Percentiles rank a stretch among this genome's conserved stretches.
Evolutionary conservation across 2,113 vertebrate genomes (phyloP).

Genomic region (Bombycilla garrulus): DNA sequence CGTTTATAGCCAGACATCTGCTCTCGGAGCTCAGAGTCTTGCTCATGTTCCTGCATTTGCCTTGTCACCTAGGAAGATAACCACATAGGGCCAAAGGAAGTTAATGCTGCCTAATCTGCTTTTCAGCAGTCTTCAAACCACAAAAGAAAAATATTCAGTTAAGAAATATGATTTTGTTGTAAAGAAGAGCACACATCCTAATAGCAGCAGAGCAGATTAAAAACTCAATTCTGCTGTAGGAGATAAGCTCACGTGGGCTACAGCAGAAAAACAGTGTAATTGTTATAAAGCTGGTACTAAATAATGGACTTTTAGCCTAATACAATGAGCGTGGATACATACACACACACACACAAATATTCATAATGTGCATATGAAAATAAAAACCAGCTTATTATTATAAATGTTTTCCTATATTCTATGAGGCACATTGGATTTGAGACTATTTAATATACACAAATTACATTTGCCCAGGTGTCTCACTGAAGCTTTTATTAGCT

Average conservation of each 20-base stretch:
- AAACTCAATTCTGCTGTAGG: neutral
- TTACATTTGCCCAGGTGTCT: neutral
- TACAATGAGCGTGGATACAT: neutral
- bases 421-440: neutral
- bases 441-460: neutral
- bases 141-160: neutral
- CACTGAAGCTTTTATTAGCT: neutral
- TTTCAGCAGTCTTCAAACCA: neutral
- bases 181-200: neutral
- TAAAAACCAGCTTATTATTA: neutral
- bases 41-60: constrained; percentile 98
- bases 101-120: constrained; percentile 30
- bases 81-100: neutral
- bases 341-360: neutral
- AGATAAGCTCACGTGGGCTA: neutral
- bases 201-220: constrained; percentile 9
- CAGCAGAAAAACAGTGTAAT: neutral
- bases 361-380: neutral
- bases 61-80: constrained; percentile 87
- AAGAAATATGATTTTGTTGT: neutral
- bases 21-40: constrained; percentile 95
- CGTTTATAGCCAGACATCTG: constrained; percentile 98
- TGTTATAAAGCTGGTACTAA: neutral
- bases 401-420: neutral
- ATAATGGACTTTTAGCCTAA: neutral